Evolutionary conservation across 2,113 vertebrate species (phyloP), one percentile per base, ranked within the genome.

Genomic region (Marmota monax): DNA sequence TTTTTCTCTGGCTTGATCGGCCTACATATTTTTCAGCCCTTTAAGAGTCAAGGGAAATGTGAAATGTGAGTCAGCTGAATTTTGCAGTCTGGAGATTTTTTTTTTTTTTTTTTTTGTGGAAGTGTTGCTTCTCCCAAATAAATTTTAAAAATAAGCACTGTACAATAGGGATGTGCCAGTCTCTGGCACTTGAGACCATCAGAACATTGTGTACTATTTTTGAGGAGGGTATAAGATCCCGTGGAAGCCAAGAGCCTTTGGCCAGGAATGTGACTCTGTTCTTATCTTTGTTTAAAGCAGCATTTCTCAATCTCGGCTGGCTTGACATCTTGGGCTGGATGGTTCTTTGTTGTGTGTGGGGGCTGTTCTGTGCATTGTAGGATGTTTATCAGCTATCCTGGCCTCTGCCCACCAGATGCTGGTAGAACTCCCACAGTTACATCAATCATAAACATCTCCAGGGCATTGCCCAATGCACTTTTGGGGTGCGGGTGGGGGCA

Each of bases 41-140:
- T 90, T 69, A 94, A 74, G 73, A 84, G 34, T 76, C 96, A 80
- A 88, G 89, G 77, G 83, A 82, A 84, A 90, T 93, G 70, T 92
- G 91, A 97, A 97, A 29, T 67, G 25, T 91, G 70, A 98, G 92
- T 93, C 96, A 97, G 96, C 88, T 88, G 94, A 74, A 95, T 86
- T 84, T 96, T 97, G 69, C 56, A 58, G 89, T 69, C 92, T 74
- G 92, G 93, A 45, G 45, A n/a, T n/a, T n/a, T 8, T 9, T 45
- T 45, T 45, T 45, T 45, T 45, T 42, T 29, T 77, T 34, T 69
- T 77, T 93, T 20, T 83, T 13, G 39, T 94, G 20, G 22, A 97
- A n/a, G 79, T 78, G 45, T 83, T 97, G 78, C 25, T 97, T 97
- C 74, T 98, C 95, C 88, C 63, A 96, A 96, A 85, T 88, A 96